Evolutionary conservation across 30 jellyfish, hydroid and myxozoan species (phyloP), one percentile per base, ranked within the genome.

Genomic region (Hydra vulgaris): DNA sequence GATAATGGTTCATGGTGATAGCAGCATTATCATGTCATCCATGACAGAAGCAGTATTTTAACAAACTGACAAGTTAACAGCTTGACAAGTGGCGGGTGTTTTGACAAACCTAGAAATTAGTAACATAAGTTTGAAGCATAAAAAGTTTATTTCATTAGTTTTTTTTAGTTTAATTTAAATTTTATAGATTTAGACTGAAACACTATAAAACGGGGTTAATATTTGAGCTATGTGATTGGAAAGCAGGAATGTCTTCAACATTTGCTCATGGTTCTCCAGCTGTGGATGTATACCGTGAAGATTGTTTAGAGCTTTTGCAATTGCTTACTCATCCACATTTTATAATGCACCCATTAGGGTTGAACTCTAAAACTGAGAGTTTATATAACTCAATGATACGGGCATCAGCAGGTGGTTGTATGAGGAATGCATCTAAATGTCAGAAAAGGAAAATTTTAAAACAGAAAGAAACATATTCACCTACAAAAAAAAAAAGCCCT

Each of bases 221-320:
- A 19, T 94, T 94, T 88, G 99, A 94, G 78, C 85, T 94, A 23
- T 94, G 96, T 72, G 99, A 94, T 54, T 94, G 99, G 99, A 94
- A 94, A 81, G 99, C 99, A 1, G 99, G 96, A 17, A 87, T 88
- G 96, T 84, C 90, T 24, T 79, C 95, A 0, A 94, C 99, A 15
- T 94, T 94, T 66, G 81, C 96, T 0, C 84, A 85, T 84, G 99
- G 99, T 20, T 73, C 79, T 82, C 99, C 99, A 16, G 69, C 66
- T n/a, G 73, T 73, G 23, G 71, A 68, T 20, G 25, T 71, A 20
- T 94, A 74, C 68, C 84, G 88, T 16, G 79, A 82, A 17, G 99
- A 94, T 81, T 95, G 96, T 8, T 66, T 94, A 55, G 96, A 94
- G 90, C 79, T 94, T 52, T 85, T 94, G 83, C 83, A 84, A 17